Evolutionary conservation across 1,140 invertebrate species (phyloP).

Genomic region (Ganaspis sp.): DNA sequence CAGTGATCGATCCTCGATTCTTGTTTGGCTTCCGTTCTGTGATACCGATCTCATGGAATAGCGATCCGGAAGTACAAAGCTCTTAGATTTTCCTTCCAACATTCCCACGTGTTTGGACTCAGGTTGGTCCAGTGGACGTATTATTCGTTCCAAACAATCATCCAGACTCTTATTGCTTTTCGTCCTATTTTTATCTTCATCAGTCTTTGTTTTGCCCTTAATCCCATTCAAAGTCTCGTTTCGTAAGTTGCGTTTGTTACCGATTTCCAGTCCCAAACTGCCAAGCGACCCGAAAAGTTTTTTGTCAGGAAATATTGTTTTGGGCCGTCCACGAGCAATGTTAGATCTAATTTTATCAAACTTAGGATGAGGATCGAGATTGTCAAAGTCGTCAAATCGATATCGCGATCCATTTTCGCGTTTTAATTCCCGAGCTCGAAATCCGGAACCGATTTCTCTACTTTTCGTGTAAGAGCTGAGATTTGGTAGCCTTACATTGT

Average conservation of each 20-base stretch:
- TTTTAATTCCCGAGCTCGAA: constrained; percentile 46
- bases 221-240: constrained; percentile 26
- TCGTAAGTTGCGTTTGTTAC: constrained; percentile 35
- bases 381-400: constrained; percentile 42
- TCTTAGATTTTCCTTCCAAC: constrained; percentile 67
- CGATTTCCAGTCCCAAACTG: constrained; percentile 39
- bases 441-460: constrained; percentile 46
- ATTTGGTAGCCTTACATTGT: constrained; percentile 63
- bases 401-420: constrained; percentile 45
- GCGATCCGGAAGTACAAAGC: constrained; percentile 68
- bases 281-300: constrained; percentile 40
- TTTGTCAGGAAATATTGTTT: constrained; percentile 45
- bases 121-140: constrained; percentile 60
- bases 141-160: constrained; percentile 53
- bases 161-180: neutral
- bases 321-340: constrained; percentile 46
- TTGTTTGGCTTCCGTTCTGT: constrained; percentile 54
- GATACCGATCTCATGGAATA: constrained; percentile 54
- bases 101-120: constrained; percentile 61
- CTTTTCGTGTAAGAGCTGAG: constrained; percentile 56
- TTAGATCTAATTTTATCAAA: constrained; percentile 45
- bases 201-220: neutral
- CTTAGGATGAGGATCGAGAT: constrained; percentile 46
- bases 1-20: constrained; percentile 54
- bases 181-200: neutral